Percentiles rank a stretch among this genome's conserved stretches.
Evolutionary conservation across 2,888 invertebrate genomes (phyloP).

Genomic region (Torymus aiolomorphi): DNA sequence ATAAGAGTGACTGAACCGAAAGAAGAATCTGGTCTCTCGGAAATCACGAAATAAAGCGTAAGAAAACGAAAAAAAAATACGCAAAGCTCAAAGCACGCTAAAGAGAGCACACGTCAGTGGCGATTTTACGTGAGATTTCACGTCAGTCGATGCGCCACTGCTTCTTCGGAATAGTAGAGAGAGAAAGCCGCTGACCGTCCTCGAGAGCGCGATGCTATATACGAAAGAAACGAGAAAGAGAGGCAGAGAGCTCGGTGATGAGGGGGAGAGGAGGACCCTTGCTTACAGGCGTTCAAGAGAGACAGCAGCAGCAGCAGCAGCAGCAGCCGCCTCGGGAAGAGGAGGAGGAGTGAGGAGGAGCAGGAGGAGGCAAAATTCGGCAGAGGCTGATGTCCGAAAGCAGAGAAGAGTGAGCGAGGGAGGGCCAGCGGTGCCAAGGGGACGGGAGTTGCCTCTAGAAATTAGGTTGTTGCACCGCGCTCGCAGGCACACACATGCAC

Average conservation of each 20-base stretch:
- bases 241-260: constrained; percentile 53
- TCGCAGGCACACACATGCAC: constrained; percentile 51
- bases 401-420: constrained; percentile 31
- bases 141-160: background rate
- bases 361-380: constrained; percentile 52
- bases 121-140: constrained; percentile 41
- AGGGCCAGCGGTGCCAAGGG: constrained; percentile 38
- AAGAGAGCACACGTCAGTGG: constrained; percentile 35
- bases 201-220: constrained; percentile 57
- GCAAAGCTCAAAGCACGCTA: constrained; percentile 13
- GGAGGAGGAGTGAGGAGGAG: constrained; percentile 29
- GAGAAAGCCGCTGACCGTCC: constrained; percentile 57
- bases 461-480: constrained; percentile 75
- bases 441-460: constrained; percentile 70
- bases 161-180: constrained; percentile 9
- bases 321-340: constrained; percentile 29
- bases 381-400: constrained; percentile 35
- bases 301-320: constrained; percentile 44
- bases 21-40: background rate
- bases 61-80: constrained; percentile 16
- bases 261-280: constrained; percentile 39
- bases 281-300: constrained; percentile 17
- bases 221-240: constrained; percentile 23
- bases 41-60: no score
- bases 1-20: background rate